Percentiles rank a stretch among this genome's conserved stretches.
These are phyloP conservation scores for Eidolon dupreanum DNA, from an alignment of 2,797 vertebrate genomes.

Conservation along the genomic window DNA sequence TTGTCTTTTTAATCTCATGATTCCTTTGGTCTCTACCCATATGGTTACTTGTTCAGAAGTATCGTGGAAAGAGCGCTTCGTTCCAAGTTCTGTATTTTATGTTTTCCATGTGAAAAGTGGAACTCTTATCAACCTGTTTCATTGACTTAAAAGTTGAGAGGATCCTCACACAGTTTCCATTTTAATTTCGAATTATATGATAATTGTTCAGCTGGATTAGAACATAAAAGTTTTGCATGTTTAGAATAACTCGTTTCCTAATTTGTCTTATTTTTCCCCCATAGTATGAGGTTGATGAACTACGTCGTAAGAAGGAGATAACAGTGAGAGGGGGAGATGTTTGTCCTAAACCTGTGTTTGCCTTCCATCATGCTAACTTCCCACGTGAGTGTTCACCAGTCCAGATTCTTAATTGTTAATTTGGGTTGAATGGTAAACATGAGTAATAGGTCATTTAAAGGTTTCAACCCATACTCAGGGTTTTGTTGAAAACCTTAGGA, in stretches of 20 bases:
- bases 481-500: not conserved
- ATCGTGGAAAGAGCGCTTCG: not conserved
- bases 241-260: not conserved
- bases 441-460: not conserved
- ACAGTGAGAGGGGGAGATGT: slow-evolving; percentile 93
- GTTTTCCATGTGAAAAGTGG: not conserved
- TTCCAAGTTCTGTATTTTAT: not conserved
- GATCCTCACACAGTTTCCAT: not conserved
- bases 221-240: not conserved
- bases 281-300: slow-evolving; percentile 95
- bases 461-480: not conserved
- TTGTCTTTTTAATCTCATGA: not conserved
- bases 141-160: not conserved
- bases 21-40: not conserved
- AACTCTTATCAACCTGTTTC: not conserved
- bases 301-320: slow-evolving; percentile 95
- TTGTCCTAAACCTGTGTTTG: slow-evolving; percentile 92
- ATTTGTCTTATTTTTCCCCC: not conserved
- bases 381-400: slow-evolving; percentile 91
- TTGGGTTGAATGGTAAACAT: not conserved
- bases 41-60: not conserved
- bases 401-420: not conserved
- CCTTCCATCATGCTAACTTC: slow-evolving; percentile 96
- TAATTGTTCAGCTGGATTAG: not conserved
- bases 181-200: not conserved